Conservation (phyloP, 1,140 invertebrate genomes). For the Planococcus citri region DNA sequence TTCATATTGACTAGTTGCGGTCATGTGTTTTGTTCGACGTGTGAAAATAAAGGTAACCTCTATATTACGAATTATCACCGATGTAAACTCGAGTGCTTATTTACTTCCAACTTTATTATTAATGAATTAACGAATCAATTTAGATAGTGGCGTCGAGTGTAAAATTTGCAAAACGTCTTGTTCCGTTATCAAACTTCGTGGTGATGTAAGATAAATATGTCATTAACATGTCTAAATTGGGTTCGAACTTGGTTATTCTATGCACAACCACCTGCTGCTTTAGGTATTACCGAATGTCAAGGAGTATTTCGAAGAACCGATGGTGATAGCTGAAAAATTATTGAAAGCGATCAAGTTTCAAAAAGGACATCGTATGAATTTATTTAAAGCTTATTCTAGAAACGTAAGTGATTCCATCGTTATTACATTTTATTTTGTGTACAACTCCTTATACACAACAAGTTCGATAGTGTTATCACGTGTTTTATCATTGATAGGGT, state of each 20-base stretch:
- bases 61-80: not conserved
- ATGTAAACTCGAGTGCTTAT: no score
- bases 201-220: not conserved
- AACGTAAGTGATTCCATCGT: no score
- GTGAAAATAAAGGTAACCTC: not conserved
- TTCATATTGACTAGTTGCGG: not conserved
- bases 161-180: not conserved
- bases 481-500: no score
- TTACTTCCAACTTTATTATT: no score
- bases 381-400: not conserved
- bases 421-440: not conserved
- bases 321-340: not conserved
- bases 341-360: not conserved
- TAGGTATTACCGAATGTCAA: not conserved
- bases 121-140: not conserved
- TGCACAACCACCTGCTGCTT: not conserved
- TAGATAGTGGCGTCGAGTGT: not conserved
- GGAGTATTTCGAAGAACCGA: not conserved
- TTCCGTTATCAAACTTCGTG: not conserved
- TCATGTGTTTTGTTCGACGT: not conserved
- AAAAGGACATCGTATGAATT: conserved; percentile 6
- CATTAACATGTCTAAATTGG: no score
- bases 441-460: not conserved
- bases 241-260: no score
- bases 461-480: not conserved